Evolutionary conservation across 2,888 invertebrate genomes (phyloP).

Genomic region (Yponomeuta sedellus): DNA sequence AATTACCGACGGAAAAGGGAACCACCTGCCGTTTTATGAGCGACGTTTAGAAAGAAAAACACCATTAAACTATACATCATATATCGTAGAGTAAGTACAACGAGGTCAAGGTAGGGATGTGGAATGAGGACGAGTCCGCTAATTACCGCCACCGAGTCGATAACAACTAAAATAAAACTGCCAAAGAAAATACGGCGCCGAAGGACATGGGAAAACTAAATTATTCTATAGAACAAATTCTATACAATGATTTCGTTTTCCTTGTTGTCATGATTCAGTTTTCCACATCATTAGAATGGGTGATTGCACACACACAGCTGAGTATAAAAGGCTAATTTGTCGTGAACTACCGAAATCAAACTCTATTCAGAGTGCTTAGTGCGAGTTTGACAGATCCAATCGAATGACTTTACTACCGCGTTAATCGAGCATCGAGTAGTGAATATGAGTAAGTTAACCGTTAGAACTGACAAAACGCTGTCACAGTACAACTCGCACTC

Average conservation of each 20-base stretch:
- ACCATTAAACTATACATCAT: conserved; percentile 50
- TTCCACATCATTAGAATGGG: too few relatives aligned
- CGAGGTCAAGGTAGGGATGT: conserved; percentile 66
- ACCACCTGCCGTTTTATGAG: conserved; percentile 47
- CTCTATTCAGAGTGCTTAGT: too few relatives aligned
- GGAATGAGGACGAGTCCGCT: conserved; percentile 61
- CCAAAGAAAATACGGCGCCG: conserved; percentile 1
- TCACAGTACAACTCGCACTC: too few relatives aligned
- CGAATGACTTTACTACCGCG: too few relatives aligned
- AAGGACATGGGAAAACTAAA: conserved; percentile 1
- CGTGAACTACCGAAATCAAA: too few relatives aligned
- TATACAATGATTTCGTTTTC: too few relatives aligned
- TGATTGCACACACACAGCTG: background rate
- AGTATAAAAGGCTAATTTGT: background rate
- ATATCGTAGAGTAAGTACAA: conserved; percentile 55
- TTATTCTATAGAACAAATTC: too few relatives aligned
- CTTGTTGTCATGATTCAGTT: too few relatives aligned
- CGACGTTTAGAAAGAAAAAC: conserved; percentile 44
- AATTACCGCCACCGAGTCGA: conserved; percentile 58
- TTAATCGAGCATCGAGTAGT: too few relatives aligned
- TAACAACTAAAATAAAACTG: conserved; percentile 32
- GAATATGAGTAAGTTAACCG: too few relatives aligned
- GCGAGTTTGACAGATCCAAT: too few relatives aligned
- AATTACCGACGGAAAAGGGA: conserved; percentile 25
- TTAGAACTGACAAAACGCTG: too few relatives aligned